These are phyloP conservation scores for Apeltes quadracus DNA, from an alignment of 2,113 vertebrate genomes.

Conservation along the genomic window DNA sequence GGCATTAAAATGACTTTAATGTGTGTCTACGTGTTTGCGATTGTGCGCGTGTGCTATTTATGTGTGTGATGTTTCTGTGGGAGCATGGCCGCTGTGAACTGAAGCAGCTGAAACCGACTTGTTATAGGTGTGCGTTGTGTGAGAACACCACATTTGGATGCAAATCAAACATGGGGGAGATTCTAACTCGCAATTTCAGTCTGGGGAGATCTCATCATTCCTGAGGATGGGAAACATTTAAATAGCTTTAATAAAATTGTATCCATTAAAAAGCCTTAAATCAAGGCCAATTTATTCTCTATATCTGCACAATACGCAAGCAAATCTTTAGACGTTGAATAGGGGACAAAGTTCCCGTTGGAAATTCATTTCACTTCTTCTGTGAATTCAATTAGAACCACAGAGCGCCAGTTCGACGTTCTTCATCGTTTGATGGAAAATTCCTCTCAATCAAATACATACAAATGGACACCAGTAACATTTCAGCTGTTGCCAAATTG, in stretches of 20 bases:
- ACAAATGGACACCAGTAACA: background rate
- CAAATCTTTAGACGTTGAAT: slow-evolving; percentile 55
- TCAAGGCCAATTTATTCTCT: slow-evolving; percentile 11
- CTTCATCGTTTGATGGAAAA: slow-evolving; percentile 63
- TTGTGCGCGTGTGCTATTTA: slow-evolving; percentile 45
- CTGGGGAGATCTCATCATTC: background rate
- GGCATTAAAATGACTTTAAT: slow-evolving; percentile 72
- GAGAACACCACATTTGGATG: background rate
- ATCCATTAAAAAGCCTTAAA: slow-evolving; percentile 37
- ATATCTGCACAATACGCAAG: slow-evolving; percentile 33
- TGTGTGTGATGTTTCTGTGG: slow-evolving; percentile 52
- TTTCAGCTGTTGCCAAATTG: background rate
- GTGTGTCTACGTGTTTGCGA: slow-evolving; percentile 56
- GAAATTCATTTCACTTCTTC: slow-evolving; percentile 60
- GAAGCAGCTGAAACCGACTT: slow-evolving; percentile 30
- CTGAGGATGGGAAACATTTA: slow-evolving; percentile 28
- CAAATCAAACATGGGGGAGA: slow-evolving; percentile 34
- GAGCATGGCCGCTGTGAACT: slow-evolving; percentile 25
- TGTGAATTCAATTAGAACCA: slow-evolving; percentile 63
- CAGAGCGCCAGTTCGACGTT: slow-evolving; percentile 45
- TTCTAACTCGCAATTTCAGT: background rate
- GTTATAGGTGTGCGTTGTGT: background rate
- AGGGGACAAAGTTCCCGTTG: slow-evolving; percentile 58
- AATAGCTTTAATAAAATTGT: slow-evolving; percentile 37
- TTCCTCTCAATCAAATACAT: slow-evolving; percentile 49